Percentiles rank a stretch among this genome's conserved stretches.
Conservation (phyloP, 2,888 invertebrate genomes). For the Sialis lutaria region DNA sequence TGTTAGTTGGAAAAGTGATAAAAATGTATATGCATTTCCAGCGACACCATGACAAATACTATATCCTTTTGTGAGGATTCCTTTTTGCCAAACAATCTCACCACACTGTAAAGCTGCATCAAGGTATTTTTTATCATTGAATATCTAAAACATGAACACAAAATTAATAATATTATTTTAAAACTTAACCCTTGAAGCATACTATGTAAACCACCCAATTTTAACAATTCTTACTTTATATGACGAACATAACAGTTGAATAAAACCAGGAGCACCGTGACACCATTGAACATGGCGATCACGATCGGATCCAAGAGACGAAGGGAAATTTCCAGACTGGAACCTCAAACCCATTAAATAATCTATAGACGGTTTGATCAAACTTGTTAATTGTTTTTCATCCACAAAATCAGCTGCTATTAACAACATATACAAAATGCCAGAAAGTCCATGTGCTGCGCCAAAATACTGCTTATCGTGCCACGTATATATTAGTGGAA, state of each 20-base stretch:
- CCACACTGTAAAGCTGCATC: conserved; percentile 50
- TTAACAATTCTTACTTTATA: conserved; percentile 45
- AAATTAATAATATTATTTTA: too few species aligned
- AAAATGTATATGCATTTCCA: conserved; percentile 73
- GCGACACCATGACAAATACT: conserved; percentile 78
- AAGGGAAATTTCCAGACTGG: conserved; percentile 56
- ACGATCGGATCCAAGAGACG: conserved; percentile 46
- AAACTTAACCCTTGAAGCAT: too few species aligned
- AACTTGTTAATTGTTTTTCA: conserved; percentile 33
- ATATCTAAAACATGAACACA: conserved; percentile 32
- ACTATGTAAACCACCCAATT: too few species aligned
- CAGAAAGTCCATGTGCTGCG: conserved; percentile 77
- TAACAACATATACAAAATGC: conserved; percentile 68
- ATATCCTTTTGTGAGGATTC: conserved; percentile 66
- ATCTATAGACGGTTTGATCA: conserved; percentile 45
- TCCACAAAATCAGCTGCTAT: conserved; percentile 45
- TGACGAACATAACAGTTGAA: conserved; percentile 49
- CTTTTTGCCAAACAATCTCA: conserved; percentile 66
- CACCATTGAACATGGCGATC: conserved; percentile 85
- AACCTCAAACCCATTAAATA: conserved; percentile 39
- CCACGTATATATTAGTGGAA: conserved; percentile 72
- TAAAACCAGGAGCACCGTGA: conserved; percentile 82
- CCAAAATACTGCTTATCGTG: conserved; percentile 75
- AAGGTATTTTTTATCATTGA: conserved; percentile 47
- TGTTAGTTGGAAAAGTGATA: conserved; percentile 62